These are phyloP conservation scores for Otus sunia DNA, from an alignment of 2,113 vertebrate genomes.

Conservation along the genomic window DNA sequence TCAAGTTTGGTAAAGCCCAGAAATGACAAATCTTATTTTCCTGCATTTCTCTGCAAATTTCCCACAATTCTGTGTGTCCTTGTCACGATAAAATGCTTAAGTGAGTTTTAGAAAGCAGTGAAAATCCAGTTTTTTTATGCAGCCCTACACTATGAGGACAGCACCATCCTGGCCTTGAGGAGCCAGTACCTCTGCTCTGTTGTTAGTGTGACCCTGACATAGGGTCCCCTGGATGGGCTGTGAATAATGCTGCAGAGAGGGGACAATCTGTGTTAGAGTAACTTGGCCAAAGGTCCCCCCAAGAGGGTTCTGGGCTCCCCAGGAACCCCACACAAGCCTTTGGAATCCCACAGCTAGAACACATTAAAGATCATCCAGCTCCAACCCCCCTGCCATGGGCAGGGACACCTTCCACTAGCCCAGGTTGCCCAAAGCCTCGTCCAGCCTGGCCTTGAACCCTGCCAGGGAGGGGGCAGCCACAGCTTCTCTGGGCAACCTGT, in stretches of 20 bases:
- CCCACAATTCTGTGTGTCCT: not conserved
- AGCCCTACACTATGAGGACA: rapidly evolving
- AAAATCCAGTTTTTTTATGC: not conserved
- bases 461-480: no score
- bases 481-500: no score
- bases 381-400: no score
- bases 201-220: not conserved
- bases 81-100: not conserved
- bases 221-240: no score
- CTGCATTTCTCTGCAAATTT: not conserved
- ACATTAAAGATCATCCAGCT: no score
- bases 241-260: not conserved
- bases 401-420: no score
- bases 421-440: no score
- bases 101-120: not conserved
- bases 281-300: not conserved
- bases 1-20: not conserved
- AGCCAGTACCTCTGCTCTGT: not conserved
- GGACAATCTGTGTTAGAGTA: not conserved
- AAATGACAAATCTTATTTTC: not conserved
- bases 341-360: rapidly evolving
- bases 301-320: not conserved
- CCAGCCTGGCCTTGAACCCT: no score
- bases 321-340: not conserved
- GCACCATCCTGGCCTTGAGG: not conserved